Base-by-base conservation (phyloP, 2,113 vertebrate genomes). In the Sarotherodon lohbergeri region DNA sequence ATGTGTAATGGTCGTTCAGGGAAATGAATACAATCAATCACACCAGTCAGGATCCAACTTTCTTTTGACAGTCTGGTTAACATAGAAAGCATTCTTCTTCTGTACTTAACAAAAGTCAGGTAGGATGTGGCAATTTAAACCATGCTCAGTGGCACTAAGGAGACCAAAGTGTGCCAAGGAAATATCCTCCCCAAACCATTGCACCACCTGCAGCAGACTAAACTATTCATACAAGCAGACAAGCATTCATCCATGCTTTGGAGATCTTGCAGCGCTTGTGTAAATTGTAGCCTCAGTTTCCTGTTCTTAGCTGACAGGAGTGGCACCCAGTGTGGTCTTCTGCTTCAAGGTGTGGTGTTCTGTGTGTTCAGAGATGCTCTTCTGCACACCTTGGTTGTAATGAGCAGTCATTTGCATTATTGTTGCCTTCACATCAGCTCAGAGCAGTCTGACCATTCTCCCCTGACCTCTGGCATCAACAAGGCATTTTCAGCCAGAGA, bases 41-140 rank as follows among this genome's bases (percentile, higher is more conserved):
- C 16, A 19, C 7, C 41, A 48, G 71, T 0, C 41, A 50, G 16
- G 24, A 17, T 29, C 68, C 24, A 27, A 73, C 27, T 27, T 27
- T 27, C 17, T 1, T 73, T 0, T 43, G 7, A 43, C 7, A 22
- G 63, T 41, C 63, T 73, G 41, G 39, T 46, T 27, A 73, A 46
- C 68, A 17, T 17, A 1, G 22, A 27, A 16, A 6, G 0, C 3
- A 1, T 27, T 73, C 0, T 52, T 17, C 17, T 27, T 73, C 66
- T 73, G 11, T 27, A 27, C 11, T 68, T 68, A 41, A 39, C 34
- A 39, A 43, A 43, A 1, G n/a, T 46, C 39, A 43, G 39, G 39
- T 71, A 41, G 36, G 12, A 41, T 71, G 12, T 10, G 36, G 66
- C n/a, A 2, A 24, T 43, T 71, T 43, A 43, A 43, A 71, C 43